Evolutionary conservation across 2,888 invertebrate species (phyloP), one percentile per base, ranked within the genome.

Genomic region (Acanthoscelides obtectus): DNA sequence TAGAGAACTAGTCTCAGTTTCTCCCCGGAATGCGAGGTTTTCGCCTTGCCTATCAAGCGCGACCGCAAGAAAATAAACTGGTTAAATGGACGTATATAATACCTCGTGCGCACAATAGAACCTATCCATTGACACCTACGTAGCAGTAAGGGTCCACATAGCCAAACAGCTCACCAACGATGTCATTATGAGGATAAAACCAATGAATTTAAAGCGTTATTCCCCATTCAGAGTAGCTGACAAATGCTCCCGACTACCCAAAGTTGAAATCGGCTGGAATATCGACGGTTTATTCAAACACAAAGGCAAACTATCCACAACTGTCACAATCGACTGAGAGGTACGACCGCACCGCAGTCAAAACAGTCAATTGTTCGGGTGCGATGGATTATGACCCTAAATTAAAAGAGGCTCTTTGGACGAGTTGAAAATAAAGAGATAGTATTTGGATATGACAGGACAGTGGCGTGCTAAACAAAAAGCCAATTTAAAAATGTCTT

Each of bases 301-400:
- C 80, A 80, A 80, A 78, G 74, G 74, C 74, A 6, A 75, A 78
- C 81, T 80, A 78, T 81, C 79, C 78, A 75, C 81, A 80, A 81
- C 81, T 81, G 81, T 82, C 81, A 81, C 81, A 82, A 78, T 79
- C 77, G 75, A 74, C 69, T 73, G 76, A 81, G 79, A 82, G 81
- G 81, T 81, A 82, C 82, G 81, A 80, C 81, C 79, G 71, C 45
- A 68, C n/a, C n/a, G 74, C 79, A 80, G 82, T 82, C 83, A 82
- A 82, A 83, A 83, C 81, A 82, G 75, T 77, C 81, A 78, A 83
- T 83, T 83, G 82, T 82, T 75, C 76, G 73, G 45, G 17, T 45
- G 45, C 45, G 8, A 45, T 17, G 45, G 45, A 45, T 45, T 45
- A 45, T 45, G 78, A 77, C 74, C 75, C 75, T 74, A 74, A 77